Conservation (phyloP, 2,113 vertebrate genomes). For the Ariopsis seemanni region DNA sequence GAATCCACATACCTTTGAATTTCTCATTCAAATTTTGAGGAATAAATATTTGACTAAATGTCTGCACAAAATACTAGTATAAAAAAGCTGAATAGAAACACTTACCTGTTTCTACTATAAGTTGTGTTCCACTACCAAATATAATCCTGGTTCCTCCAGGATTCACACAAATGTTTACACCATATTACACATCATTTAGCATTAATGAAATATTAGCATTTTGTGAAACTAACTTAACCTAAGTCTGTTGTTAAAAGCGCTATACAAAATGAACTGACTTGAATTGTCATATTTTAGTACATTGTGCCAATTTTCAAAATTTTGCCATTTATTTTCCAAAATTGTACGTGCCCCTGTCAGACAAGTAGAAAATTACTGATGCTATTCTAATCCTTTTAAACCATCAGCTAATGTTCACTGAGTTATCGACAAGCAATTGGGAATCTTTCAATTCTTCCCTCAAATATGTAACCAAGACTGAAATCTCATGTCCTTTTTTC, state of each 20-base stretch:
- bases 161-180: background rate
- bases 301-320: background rate
- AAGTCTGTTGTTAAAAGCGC: background rate
- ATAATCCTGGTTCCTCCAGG: background rate
- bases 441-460: background rate
- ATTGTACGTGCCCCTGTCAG: too few species aligned
- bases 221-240: background rate
- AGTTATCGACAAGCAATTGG: background rate
- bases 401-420: background rate
- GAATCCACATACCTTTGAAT: too few species aligned
- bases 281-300: background rate
- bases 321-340: background rate
- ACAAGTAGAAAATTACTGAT: background rate
- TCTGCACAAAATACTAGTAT: background rate
- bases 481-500: background rate
- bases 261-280: too few species aligned
- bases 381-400: background rate
- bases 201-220: background rate
- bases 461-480: background rate
- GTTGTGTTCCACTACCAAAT: background rate
- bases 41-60: background rate
- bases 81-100: background rate
- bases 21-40: too few species aligned
- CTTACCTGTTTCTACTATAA: slow-evolving; percentile 9
- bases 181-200: background rate